Base-by-base conservation (phyloP, 1,140 invertebrate species). In the Lithobius niger region DNA sequence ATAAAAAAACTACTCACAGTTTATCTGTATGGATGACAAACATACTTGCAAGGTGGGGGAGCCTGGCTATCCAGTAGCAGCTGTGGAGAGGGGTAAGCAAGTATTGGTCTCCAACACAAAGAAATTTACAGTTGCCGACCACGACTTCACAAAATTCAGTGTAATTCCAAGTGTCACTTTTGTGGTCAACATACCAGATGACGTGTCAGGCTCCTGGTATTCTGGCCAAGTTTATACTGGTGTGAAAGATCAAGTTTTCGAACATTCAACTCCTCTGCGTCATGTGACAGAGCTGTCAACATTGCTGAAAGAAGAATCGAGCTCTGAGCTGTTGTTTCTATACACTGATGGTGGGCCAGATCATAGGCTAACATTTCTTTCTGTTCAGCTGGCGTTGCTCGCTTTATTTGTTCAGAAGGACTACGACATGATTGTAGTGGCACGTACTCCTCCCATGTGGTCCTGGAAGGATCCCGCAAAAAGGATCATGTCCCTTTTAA, bases 271-370 rank as follows among this genome's bases (percentile, higher is more conserved):
- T 22, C 52, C 61, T 13, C 21, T 58, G 15, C 25, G 61, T 16
- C 61, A 63, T 52, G 44, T 47, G 25, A 36, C 56, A 16, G 60
- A 59, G 50, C 19, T 31, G 3, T 4, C 52, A 16, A 42, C 24
- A 40, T 43, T 60, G 19, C 24, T 59, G 45, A 27, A 40, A 15
- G 27, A 44, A 4, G 43, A 19, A 16, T 4, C 26, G 18, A n/a
- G 40, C 13, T 16, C 36, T n/a, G 57, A 55, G 21, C 52, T 60
- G 22, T 26, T 61, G 10, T 26, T 60, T 15, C 21, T 53, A 13
- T 61, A 54, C 26, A 58, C 56, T 18, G 60, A 63, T 58, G 61
- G 60, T 26, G 60, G 61, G 0, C 57, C 59, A 21, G 60, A 62
- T 28, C 61, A 62, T 31, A 48, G 61, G 28, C 42, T 45, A 1